These are phyloP conservation scores for Phrynosoma platyrhinos DNA, from an alignment of 2,113 vertebrate species.

Conservation along the genomic window DNA sequence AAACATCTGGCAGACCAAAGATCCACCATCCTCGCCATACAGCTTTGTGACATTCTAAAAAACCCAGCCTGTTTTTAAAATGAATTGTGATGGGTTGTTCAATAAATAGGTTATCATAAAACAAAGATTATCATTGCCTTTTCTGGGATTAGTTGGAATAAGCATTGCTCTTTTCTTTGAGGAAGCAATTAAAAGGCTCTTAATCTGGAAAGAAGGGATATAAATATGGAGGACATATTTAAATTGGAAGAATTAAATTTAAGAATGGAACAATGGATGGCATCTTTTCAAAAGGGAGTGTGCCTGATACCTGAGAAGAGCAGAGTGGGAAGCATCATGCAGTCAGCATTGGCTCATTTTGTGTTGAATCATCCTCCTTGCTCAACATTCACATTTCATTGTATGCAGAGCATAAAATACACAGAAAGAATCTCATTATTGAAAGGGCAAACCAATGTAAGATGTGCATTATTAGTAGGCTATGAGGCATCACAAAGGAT, in stretches of 20 bases:
- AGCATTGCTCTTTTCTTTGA: neutral
- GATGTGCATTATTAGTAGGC: neutral
- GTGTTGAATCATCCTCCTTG: neutral
- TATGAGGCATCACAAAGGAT: neutral
- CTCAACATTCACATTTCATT: neutral
- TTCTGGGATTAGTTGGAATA: neutral
- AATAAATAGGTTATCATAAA: accelerated
- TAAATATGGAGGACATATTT: accelerated
- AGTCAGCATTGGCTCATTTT: neutral
- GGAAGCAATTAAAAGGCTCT: neutral
- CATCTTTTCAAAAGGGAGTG: conserved; percentile 25
- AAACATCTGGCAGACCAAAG: too few relatives aligned
- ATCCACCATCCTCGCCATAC: too few relatives aligned
- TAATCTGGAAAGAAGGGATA: neutral
- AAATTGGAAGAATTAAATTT: accelerated
- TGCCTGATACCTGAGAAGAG: neutral
- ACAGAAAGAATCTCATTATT: neutral
- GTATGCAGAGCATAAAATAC: neutral
- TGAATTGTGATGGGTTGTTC: conserved; percentile 22
- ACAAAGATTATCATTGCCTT: neutral
- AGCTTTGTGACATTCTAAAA: neutral
- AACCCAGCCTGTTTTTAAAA: neutral
- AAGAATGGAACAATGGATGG: neutral
- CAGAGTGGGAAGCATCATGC: too few relatives aligned
- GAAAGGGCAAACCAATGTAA: conserved; percentile 11